Percentiles rank a stretch among this genome's conserved stretches.
Conservation (phyloP, 37 sponge, comb jelly and placozoan species). For the Corticium candelabrum region DNA sequence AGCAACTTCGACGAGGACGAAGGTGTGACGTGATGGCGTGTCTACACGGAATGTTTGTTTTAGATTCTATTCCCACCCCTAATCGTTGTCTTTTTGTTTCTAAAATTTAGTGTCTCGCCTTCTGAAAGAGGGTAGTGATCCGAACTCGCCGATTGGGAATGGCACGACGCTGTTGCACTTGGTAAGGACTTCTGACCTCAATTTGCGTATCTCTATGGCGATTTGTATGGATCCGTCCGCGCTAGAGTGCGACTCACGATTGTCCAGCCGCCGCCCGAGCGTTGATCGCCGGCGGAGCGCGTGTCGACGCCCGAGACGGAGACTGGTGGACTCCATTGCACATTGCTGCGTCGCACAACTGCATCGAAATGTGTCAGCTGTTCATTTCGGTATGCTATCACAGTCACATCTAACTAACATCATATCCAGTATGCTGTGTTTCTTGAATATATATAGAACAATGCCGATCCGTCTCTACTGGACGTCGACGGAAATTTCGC, state of each 20-base stretch:
- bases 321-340: conserved; percentile 68
- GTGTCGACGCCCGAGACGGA: conserved; percentile 36
- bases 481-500: conserved; percentile 77
- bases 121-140: conserved; percentile 11
- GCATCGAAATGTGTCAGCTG: conserved; percentile 23
- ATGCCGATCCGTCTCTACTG: conserved; percentile 37
- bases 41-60: background rate
- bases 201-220: background rate
- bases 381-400: conserved; percentile 15
- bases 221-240: no score
- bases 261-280: conserved; percentile 1
- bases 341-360: conserved; percentile 36
- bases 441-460: conserved; percentile 14
- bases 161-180: conserved; percentile 49
- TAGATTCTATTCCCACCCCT: no score
- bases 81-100: background rate
- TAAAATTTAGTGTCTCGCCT: conserved; percentile 11
- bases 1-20: conserved; percentile 27
- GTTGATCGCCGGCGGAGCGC: conserved; percentile 36
- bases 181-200: conserved; percentile 15
- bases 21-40: conserved; percentile 29
- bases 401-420: background rate
- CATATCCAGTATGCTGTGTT: background rate
- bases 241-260: background rate
- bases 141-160: conserved; percentile 25